Conservation (phyloP, 37 sponge, comb jelly and placozoan genomes). For the Geodia barretti region DNA sequence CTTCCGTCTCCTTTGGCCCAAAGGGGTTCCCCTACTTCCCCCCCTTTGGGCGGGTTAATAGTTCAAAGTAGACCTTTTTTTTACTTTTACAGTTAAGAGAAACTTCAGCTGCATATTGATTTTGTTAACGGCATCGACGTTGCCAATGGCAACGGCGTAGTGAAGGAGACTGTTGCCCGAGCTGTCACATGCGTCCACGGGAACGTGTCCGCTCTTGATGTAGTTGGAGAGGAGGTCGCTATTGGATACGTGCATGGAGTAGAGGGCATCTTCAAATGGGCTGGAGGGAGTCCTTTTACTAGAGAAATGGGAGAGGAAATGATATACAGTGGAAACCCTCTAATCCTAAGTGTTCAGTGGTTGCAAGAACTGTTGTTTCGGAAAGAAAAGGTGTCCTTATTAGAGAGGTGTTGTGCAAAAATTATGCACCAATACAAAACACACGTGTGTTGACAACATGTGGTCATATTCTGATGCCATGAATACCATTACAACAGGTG, state of each 20-base stretch:
- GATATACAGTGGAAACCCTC: too few species aligned
- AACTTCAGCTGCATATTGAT: constrained; percentile 52
- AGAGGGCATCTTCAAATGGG: constrained; percentile 51
- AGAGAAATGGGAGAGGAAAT: too few species aligned
- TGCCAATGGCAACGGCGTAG: constrained; percentile 61
- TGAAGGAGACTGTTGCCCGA: constrained; percentile 70
- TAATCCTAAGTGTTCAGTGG: too few species aligned
- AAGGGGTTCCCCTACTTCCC: neutral
- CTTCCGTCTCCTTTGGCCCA: too few species aligned
- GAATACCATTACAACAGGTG: too few species aligned
- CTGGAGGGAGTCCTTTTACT: constrained; percentile 12
- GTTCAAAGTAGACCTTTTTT: neutral
- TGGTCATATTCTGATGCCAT: too few species aligned
- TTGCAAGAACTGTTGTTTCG: too few species aligned
- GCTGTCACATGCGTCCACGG: constrained; percentile 34
- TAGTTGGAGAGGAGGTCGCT: constrained; percentile 14
- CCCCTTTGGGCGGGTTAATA: neutral
- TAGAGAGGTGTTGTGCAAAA: too few species aligned
- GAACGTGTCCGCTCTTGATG: constrained; percentile 4
- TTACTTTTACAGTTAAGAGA: too few species aligned
- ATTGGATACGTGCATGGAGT: constrained; percentile 29
- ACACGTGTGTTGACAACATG: too few species aligned
- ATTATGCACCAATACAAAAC: too few species aligned
- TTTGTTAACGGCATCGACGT: constrained; percentile 21
- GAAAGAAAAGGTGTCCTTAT: too few species aligned